phyloP scores from a whole-genome alignment of 2,113 vertebrate species.

The Pelusios castaneus region DNA sequence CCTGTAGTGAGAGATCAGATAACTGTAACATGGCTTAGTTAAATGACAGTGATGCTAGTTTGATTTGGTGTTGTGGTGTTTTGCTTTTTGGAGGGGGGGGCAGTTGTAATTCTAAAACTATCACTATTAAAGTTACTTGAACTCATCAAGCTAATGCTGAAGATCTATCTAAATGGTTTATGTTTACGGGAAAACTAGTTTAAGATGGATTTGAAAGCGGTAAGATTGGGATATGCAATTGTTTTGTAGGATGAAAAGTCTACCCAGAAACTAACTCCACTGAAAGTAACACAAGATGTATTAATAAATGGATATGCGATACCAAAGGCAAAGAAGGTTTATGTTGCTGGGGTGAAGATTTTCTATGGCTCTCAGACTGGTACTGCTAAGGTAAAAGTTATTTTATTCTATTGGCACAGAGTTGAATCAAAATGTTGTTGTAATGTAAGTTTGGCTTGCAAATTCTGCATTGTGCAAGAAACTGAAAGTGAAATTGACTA shows the following conservation, averaged over 20 bases:
- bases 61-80: not conserved
- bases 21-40: accelerated
- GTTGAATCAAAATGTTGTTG: not conserved
- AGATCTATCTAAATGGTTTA: not conserved
- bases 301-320: constrained; percentile 8
- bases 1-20: accelerated
- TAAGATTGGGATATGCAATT: not conserved
- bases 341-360: constrained; percentile 86
- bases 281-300: not conserved
- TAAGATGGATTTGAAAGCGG: not conserved
- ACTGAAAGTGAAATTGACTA: not conserved
- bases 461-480: not conserved
- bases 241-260: constrained; percentile 43
- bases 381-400: constrained; percentile 86
- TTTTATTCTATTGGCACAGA: accelerated
- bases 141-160: not conserved
- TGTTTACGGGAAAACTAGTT: not conserved
- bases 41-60: accelerated
- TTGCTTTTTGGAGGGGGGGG: no score
- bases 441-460: not conserved
- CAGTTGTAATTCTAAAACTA: not conserved
- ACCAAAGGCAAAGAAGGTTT: constrained; percentile 47
- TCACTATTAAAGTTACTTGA: not conserved
- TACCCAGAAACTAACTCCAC: not conserved
- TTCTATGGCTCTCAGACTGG: constrained; percentile 95